Conservation (phyloP, 2,888 invertebrate species). For the Pandemis corylana region DNA sequence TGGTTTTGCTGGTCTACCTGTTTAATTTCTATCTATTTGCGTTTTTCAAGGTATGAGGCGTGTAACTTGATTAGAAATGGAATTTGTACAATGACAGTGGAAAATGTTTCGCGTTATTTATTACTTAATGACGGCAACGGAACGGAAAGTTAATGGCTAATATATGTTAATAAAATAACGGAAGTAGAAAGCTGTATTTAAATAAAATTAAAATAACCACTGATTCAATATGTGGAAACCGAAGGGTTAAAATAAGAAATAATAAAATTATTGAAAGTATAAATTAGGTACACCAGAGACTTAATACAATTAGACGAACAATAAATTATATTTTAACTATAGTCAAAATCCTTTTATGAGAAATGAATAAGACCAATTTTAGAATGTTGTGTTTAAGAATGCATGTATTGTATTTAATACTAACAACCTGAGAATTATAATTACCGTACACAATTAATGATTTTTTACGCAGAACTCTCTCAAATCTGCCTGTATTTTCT, state of each 20-base stretch:
- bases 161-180: slow-evolving; percentile 6
- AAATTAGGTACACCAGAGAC: no score
- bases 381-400: no score
- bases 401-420: no score
- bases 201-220: background rate
- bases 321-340: no score
- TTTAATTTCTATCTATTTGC: background rate
- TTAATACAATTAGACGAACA: no score
- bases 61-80: background rate
- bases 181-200: slow-evolving; percentile 1
- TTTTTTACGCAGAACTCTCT: background rate
- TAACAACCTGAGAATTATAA: no score
- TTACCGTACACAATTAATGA: no score
- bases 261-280: background rate
- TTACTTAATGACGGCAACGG: slow-evolving; percentile 7
- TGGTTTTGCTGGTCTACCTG: background rate
- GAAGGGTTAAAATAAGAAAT: background rate
- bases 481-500: background rate
- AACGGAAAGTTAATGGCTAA: slow-evolving; percentile 2
- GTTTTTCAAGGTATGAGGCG: background rate
- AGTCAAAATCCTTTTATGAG: no score
- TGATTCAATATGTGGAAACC: background rate
- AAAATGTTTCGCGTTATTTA: slow-evolving; percentile 4
- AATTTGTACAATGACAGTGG: background rate
- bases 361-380: no score